phyloP scores from a whole-genome alignment of 2,888 invertebrate genomes.

The Meteorus colon region DNA sequence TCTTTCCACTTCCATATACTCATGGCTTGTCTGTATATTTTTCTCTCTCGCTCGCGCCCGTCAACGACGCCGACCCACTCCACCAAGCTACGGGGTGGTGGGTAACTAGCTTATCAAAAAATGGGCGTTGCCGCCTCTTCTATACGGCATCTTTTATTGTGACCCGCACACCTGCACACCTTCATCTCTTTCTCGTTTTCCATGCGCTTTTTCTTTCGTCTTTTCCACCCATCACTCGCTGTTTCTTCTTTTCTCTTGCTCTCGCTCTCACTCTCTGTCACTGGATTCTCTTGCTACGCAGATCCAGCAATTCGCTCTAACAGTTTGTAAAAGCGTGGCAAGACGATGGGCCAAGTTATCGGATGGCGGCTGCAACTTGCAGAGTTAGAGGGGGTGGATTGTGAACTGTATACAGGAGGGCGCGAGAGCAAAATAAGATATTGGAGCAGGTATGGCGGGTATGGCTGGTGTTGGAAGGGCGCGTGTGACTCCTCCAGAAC shows the following conservation, averaged over 20 bases:
- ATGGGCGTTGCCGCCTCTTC: constrained; percentile 72
- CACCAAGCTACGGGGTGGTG: constrained; percentile 63
- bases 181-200: constrained; percentile 50
- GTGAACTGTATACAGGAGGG: constrained; percentile 36
- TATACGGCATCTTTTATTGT: constrained; percentile 52
- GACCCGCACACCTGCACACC: constrained; percentile 50
- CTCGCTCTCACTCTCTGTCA: constrained; percentile 30
- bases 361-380: constrained; percentile 30
- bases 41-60: constrained; percentile 46
- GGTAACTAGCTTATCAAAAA: constrained; percentile 74
- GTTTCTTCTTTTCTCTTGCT: constrained; percentile 31
- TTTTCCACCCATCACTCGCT: too few relatives aligned
- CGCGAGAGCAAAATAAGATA: constrained; percentile 62
- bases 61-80: constrained; percentile 51
- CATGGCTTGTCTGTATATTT: neutral
- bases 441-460: constrained; percentile 47
- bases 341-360: constrained; percentile 44
- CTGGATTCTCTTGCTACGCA: constrained; percentile 28
- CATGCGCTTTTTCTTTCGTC: neutral
- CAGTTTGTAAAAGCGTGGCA: neutral
- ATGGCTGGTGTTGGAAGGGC: constrained; percentile 29
- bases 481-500: constrained; percentile 46
- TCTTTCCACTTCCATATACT: constrained; percentile 24
- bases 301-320: constrained; percentile 42
- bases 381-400: constrained; percentile 41